Conservation (phyloP, 2,888 invertebrate genomes). For the Lasioglossum lativentre region DNA sequence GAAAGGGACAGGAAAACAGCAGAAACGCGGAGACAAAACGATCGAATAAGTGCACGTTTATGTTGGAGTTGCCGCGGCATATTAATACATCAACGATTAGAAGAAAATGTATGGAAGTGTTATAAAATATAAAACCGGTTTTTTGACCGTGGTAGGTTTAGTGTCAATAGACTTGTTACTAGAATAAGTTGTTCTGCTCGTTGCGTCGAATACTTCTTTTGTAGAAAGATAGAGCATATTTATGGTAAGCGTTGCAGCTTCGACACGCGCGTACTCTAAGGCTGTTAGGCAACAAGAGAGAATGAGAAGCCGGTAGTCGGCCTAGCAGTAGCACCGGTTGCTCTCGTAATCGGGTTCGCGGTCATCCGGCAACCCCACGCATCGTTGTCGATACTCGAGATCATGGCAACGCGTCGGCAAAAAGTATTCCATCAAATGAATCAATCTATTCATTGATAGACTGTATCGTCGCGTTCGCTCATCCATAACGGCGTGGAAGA, state of each 20-base stretch:
- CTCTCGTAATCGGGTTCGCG: background rate
- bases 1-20: background rate
- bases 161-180: background rate
- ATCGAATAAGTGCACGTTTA: background rate
- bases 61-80: no score
- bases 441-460: background rate
- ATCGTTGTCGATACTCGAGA: background rate
- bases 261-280: background rate
- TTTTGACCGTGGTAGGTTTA: background rate
- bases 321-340: constrained; percentile 7
- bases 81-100: no score
- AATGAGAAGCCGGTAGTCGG: background rate
- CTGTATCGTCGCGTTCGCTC: background rate
- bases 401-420: background rate
- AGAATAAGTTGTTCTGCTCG: background rate
- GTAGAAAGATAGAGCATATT: background rate
- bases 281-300: background rate
- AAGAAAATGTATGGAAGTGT: no score
- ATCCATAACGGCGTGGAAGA: background rate
- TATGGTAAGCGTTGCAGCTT: background rate
- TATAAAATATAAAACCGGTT: background rate
- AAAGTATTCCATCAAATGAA: background rate
- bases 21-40: background rate
- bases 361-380: background rate
- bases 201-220: background rate